Evolutionary conservation across 2,113 vertebrate genomes (phyloP).

Genomic region (Macquaria australasica): DNA sequence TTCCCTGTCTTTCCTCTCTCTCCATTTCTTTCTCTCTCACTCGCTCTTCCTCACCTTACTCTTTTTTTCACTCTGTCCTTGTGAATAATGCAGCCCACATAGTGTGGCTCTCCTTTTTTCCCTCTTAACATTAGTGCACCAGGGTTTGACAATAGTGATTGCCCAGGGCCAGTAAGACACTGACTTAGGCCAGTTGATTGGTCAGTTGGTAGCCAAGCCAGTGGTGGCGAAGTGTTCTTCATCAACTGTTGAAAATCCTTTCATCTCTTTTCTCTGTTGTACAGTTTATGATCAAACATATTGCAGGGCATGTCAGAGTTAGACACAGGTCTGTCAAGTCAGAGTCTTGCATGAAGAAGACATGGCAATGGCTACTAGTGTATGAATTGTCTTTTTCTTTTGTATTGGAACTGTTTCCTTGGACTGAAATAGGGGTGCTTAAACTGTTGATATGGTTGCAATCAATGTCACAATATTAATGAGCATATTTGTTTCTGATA

Average conservation of each 20-base stretch:
- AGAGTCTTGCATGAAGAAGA: slow-evolving; percentile 30
- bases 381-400: slow-evolving; percentile 23
- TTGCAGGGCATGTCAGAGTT: slow-evolving; percentile 55
- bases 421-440: neutral
- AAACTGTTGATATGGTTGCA: neutral
- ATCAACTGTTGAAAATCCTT: slow-evolving; percentile 57
- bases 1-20: slow-evolving; percentile 24
- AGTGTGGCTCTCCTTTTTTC: slow-evolving; percentile 42
- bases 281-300: slow-evolving; percentile 59
- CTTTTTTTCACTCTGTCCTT: slow-evolving; percentile 36
- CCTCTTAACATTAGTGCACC: slow-evolving; percentile 44
- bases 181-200: slow-evolving; percentile 65
- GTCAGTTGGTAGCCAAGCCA: slow-evolving; percentile 61
- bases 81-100: slow-evolving; percentile 70
- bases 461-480: neutral
- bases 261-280: slow-evolving; percentile 59
- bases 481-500: neutral
- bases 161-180: slow-evolving; percentile 62
- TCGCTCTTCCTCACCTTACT: slow-evolving; percentile 40
- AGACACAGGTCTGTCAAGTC: slow-evolving; percentile 50
- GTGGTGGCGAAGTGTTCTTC: slow-evolving; percentile 39
- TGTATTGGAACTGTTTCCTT: slow-evolving; percentile 9
- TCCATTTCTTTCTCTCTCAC: slow-evolving; percentile 22
- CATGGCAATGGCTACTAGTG: neutral
- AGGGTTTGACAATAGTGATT: slow-evolving; percentile 60